These are phyloP conservation scores for Lathamus discolor DNA, from an alignment of 2,113 vertebrate species.

Conservation along the genomic window DNA sequence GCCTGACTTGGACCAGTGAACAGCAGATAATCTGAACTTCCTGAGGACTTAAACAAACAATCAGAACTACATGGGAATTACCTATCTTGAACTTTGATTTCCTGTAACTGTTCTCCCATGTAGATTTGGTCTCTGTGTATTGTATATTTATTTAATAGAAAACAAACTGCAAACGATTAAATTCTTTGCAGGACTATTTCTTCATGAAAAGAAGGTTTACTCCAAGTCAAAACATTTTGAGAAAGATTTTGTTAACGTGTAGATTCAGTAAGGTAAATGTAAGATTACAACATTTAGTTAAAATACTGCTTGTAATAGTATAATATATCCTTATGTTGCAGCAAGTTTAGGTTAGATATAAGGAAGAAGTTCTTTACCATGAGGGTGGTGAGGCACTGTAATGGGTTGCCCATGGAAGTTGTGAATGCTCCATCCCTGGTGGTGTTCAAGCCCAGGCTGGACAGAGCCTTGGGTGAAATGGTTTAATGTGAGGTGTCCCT, in stretches of 20 bases:
- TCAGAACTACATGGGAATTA: not conserved
- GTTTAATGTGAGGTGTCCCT: not conserved
- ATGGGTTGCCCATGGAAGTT: not conserved
- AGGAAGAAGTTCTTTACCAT: too few relatives aligned
- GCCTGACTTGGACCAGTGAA: not conserved
- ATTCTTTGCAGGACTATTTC: not conserved
- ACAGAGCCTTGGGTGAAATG: not conserved
- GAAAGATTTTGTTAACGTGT: not conserved
- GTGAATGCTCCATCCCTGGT: not conserved
- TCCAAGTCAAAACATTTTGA: constrained; percentile 33
- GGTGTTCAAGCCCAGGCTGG: not conserved
- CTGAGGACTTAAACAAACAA: not conserved
- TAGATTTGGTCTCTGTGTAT: not conserved
- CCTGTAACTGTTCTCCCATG: not conserved
- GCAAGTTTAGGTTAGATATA: not conserved
- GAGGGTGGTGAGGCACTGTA: not conserved
- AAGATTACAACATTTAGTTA: not conserved
- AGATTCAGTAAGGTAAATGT: not conserved
- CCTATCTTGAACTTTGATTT: not conserved
- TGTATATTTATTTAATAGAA: not conserved
- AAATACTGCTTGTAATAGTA: not conserved
- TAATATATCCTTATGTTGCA: not conserved
- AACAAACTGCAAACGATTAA: not conserved
- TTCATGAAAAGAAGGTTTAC: not conserved
- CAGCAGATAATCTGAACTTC: not conserved